Evolutionary conservation across 1,140 invertebrate species (phyloP), one percentile per base, ranked within the genome.

Genomic region (Calosoma granatense): DNA sequence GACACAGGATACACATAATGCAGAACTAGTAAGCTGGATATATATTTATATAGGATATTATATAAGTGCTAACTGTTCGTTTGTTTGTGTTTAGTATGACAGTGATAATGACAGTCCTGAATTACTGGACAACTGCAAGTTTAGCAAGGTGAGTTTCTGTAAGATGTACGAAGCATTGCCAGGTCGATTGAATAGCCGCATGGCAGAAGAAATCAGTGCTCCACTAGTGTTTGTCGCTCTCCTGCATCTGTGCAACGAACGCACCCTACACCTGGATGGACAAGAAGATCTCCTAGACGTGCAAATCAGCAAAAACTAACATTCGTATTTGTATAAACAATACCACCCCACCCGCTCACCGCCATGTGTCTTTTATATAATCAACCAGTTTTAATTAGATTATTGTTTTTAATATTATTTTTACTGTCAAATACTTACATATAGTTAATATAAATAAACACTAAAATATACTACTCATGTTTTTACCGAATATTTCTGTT

Each of bases 181-280:
- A 1, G 70, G 67, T 20, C 74, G 76, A 56, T 64, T 91, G 11
- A 76, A 78, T 0, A 72, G 76, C 39, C 74, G 74, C 54, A 86
- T 84, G 74, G 71, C 75, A n/a, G 81, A 83, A 58, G 83, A 87
- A 59, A 72, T 92, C 47, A 88, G 84, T 66, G 79, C 84, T 52
- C 83, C 86, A 0, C 75, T 91, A 22, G 83, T 85, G 1, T 85
- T 90, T 72, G 80, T 87, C 15, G 86, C 87, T 2, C 70, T 91
- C 4, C 71, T 92, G 1, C 88, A 91, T 78, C 70, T 91, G 55
- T 84, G 85, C 11, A 92, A 91, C 70, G 88, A 92, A 70, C 85
- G 86, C 60, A 63, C 58, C 58, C 60, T 70, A n/a, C 21, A 58
- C 26, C 36, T 69, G 14, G 15, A 6, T 11, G 19, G 51, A 2